Evolutionary conservation across 2,113 vertebrate species (phyloP).

Genomic region (Syrmaticus mikado): DNA sequence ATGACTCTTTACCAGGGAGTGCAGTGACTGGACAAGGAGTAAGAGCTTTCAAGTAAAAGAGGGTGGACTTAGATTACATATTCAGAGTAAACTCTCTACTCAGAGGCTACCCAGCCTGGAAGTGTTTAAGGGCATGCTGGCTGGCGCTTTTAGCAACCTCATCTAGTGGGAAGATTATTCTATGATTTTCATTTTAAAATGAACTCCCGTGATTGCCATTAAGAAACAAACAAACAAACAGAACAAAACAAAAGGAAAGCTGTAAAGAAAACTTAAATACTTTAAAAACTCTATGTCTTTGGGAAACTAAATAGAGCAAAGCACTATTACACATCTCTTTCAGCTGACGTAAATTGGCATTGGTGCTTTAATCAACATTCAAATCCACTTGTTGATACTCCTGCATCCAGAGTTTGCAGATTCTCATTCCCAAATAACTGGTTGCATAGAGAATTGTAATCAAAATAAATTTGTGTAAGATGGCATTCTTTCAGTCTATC

Average conservation of each 20-base stretch:
- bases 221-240: neutral
- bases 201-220: neutral
- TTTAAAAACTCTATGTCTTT: neutral
- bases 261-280: neutral
- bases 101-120: neutral
- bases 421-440: neutral
- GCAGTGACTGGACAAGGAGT: neutral
- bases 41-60: neutral
- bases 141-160: neutral
- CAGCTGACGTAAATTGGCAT: neutral
- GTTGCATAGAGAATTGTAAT: neutral
- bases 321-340: neutral
- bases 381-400: neutral
- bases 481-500: neutral
- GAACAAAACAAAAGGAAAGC: neutral
- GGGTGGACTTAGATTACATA: neutral
- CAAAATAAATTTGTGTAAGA: neutral
- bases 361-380: neutral
- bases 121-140: neutral
- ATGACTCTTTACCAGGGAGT: neutral
- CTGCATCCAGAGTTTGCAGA: neutral
- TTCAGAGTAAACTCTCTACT: neutral
- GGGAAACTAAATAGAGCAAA: neutral
- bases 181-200: neutral
- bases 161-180: neutral